Evolutionary conservation across 2,797 vertebrate genomes (phyloP).

Genomic region (Argya squamiceps): DNA sequence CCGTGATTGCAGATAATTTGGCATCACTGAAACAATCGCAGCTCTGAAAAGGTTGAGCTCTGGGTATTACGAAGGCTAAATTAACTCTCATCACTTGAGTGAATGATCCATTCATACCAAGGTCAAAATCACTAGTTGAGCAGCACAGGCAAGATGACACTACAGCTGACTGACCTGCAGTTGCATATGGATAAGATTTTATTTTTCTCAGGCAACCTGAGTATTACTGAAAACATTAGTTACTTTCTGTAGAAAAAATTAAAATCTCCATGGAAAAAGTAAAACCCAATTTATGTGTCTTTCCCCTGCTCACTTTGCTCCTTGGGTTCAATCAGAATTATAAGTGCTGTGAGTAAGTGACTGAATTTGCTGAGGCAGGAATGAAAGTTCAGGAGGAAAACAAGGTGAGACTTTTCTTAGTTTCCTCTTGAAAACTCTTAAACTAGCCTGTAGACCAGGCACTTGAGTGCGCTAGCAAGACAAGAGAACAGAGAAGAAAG

Average conservation of each 20-base stretch:
- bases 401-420: not conserved
- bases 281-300: not conserved
- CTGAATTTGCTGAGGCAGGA: not conserved
- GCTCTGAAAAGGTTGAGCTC: slow-evolving; percentile 54
- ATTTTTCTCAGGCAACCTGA: not conserved
- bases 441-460: not conserved
- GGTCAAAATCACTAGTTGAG: slow-evolving; percentile 49
- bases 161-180: not conserved
- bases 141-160: not conserved
- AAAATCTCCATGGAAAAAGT: not conserved
- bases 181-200: not conserved
- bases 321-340: not conserved
- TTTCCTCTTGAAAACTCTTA: slow-evolving; percentile 12
- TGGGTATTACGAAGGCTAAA: slow-evolving; percentile 47
- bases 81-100: slow-evolving; percentile 59
- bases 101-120: slow-evolving; percentile 61
- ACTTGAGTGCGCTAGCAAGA: not conserved
- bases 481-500: not conserved
- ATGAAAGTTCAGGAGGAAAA: not conserved
- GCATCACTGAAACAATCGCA: slow-evolving; percentile 31
- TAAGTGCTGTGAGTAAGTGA: fast-evolving
- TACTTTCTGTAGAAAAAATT: not conserved
- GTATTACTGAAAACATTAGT: not conserved
- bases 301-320: not conserved
- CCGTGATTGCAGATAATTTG: slow-evolving; percentile 62